Base-by-base conservation (phyloP, 1,140 invertebrate genomes). In the Drosophila sp. region DNA sequence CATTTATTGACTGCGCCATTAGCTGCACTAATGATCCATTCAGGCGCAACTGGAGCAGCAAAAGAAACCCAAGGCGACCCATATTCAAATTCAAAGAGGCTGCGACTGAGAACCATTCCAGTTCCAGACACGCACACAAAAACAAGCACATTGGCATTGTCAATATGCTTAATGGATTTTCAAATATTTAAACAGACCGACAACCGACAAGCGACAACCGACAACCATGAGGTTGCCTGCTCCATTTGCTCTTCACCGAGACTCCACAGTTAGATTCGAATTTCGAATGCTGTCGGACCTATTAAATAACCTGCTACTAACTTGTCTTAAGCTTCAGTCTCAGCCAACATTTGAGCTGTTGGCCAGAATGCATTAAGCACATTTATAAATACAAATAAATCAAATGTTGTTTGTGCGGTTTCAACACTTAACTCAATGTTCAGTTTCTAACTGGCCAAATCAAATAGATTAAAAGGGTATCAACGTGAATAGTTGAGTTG, bases 161-260 rank as follows among this genome's bases (percentile, higher is more conserved):
- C 83, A 89, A 89, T 89, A 89, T 89, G 80, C 84, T 89, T 89
- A 89, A 89, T 89, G 83, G 83, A 89, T 89, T 89, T 89, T 89
- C 83, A 89, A 89, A 89, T 89, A 89, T 89, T 89, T 83, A 89
- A 84, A 89, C 84, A 89, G 81, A 51, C 56, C 41, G 36, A 57
- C 53, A 41, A 40, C 46, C 45, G 51, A 78, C 59, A 27, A 40
- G 25, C 45, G 51, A 78, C 59, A 78, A 48, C 45, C 62, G 56
- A 45, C 54, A 67, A 82, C 61, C 61, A 46, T 65, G 74, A 58
- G 82, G 81, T 66, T 78, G 54, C 48, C 54, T 58, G 27, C 67
- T 48, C n/a, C 27, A 11, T 29, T 41, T 5, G 3, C 36, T 9
- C 13, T 9, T 7, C 34, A 1, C 7, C 11, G 34, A 27, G 21